Conservation (phyloP, 30 jellyfish, hydroid and myxozoan species). For the Pseudorhiza aurosa region DNA sequence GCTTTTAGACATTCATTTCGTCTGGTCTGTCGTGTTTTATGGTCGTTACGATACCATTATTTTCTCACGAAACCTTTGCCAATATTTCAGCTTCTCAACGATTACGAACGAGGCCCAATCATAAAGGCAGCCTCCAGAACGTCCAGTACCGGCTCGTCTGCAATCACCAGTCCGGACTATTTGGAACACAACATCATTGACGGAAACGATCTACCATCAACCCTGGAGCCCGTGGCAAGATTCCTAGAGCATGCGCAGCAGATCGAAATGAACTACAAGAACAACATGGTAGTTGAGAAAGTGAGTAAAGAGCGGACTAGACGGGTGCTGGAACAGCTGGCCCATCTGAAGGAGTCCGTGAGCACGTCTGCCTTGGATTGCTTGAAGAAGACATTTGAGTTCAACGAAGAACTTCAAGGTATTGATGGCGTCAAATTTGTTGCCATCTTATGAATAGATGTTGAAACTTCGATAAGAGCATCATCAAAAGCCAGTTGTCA, state of each 20-base stretch:
- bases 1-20: too few species aligned
- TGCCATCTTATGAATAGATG: too few species aligned
- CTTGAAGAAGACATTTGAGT: slow-evolving; percentile 79
- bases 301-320: slow-evolving; percentile 76
- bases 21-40: not conserved
- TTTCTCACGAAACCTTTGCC: not conserved
- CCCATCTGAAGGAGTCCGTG: slow-evolving; percentile 80
- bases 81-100: slow-evolving; percentile 79
- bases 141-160: slow-evolving; percentile 95
- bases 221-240: slow-evolving; percentile 94
- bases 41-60: not conserved
- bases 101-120: slow-evolving; percentile 82
- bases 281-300: slow-evolving; percentile 33
- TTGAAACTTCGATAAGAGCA: too few species aligned
- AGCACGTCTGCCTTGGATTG: slow-evolving; percentile 72
- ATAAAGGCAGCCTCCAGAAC: slow-evolving; percentile 62
- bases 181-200: slow-evolving; percentile 72
- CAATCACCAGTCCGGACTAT: slow-evolving; percentile 96
- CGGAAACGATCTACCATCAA: slow-evolving; percentile 74
- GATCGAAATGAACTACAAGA: slow-evolving; percentile 65
- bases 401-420: slow-evolving; percentile 63
- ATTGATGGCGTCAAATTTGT: too few species aligned
- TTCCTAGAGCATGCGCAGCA: slow-evolving; percentile 97
- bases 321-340: slow-evolving; percentile 81
- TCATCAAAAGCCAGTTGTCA: too few species aligned